Evolutionary conservation across 2,888 invertebrate species (phyloP), one percentile per base, ranked within the genome.

Genomic region (Aspidiotus rigidus): DNA sequence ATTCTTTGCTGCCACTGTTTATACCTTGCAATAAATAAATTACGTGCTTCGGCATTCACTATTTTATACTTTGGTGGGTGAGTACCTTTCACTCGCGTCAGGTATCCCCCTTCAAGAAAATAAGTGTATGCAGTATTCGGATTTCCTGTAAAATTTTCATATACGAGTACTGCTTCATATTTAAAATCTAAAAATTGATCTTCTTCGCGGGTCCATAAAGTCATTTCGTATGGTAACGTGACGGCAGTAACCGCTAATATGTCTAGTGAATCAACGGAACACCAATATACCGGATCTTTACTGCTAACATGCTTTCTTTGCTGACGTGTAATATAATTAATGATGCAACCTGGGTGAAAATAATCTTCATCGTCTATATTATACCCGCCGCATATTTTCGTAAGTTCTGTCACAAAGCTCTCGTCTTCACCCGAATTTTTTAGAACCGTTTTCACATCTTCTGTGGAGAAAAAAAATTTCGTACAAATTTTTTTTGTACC

Each of bases 71-170:
- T 44, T 44, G 49, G 49, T 44, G 49, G 49, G 49, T 44, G 49
- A 44, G 49, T 44, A 44, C 49, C 49, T 44, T 44, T 44, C 49
- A 44, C 49, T 44, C 49, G 49, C 49, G 49, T 44, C 49, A 44
- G 49, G 49, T 44, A 44, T 44, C 49, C 49, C 11, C 49, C 49
- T 11, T 44, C 49, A 11, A 44, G 49, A 44, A 44, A 44, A 11
- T 44, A 44, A 10, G 49, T 44, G 49, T 44, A 44, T 11, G 49
- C 49, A 44, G 49, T 44, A 44, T 44, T 44, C 11, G 49, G 49
- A 44, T 44, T 11, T 44, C 49, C 49, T 10, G 11, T 11, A 44
- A 44, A 44, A 44, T 44, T 44, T 11, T 44, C 49, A 44, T 44
- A 44, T 8, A 44, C 11, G 49, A 44, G 49, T 44, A 44, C 49